Evolutionary conservation across 2,797 vertebrate genomes (phyloP).

Genomic region (Phoebastria nigripes): DNA sequence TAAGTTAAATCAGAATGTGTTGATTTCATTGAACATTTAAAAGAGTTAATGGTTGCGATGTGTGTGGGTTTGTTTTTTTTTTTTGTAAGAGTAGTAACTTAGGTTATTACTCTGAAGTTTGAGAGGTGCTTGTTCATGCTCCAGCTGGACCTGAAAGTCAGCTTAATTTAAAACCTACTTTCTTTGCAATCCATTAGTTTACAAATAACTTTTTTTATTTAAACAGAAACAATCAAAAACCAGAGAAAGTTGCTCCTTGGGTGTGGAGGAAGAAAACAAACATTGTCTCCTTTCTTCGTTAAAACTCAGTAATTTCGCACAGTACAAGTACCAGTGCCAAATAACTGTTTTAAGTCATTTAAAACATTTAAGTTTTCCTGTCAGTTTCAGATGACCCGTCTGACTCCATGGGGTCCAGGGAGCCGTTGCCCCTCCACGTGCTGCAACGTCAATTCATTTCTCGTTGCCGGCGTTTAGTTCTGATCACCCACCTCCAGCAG

Average conservation of each 20-base stretch:
- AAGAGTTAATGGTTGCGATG: neutral
- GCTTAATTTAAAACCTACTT: neutral
- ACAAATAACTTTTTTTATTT: neutral
- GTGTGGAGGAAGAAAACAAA: neutral
- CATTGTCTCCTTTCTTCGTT: fast-evolving
- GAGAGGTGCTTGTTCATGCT: neutral
- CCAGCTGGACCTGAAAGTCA: neutral
- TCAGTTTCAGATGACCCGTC: too few species aligned
- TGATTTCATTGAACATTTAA: fast-evolving
- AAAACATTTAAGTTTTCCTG: too few species aligned
- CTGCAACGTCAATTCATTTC: neutral
- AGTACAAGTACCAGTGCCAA: too few species aligned
- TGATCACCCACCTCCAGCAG: neutral
- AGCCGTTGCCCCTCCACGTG: too few species aligned
- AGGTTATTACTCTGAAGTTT: neutral
- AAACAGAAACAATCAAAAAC: neutral
- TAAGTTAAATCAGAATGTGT: neutral
- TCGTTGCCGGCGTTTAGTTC: too few species aligned
- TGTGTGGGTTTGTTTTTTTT: too few species aligned
- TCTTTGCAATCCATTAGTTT: neutral
- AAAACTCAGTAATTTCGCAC: neutral
- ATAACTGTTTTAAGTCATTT: neutral
- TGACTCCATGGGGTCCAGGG: fast-evolving
- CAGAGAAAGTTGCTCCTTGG: fast-evolving
- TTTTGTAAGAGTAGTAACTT: neutral